Base-by-base conservation (phyloP, 2,113 vertebrate species). In the Gobius niger region DNA sequence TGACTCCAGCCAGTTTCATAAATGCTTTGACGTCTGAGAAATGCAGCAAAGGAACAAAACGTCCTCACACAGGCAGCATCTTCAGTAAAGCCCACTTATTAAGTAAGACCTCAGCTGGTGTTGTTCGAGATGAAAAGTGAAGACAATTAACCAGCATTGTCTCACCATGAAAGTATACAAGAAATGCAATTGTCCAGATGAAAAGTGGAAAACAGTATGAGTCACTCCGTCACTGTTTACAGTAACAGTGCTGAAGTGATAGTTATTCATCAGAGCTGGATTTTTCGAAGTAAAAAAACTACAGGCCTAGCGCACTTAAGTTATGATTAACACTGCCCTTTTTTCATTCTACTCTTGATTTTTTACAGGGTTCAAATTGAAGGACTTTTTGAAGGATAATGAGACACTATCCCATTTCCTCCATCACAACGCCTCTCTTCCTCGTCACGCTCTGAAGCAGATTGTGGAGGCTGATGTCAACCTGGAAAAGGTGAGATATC, bases 391-490 rank as follows among this genome's bases (percentile, higher is more conserved):
- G 76, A 76, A 81, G 78, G 95, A 96, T 83, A 92, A 96, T 3
- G 97, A 98, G 89, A 96, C 95, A 0, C 91, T 99, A 63, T 97
- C 98, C 62, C 92, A 88, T 66, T 98, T 99, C 88, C 92, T 99
- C 49, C 85, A 88, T 73, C 88, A 89, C 65, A 97, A 98, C 14
- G 87, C 94, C 11, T 95, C 95, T 19, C 88, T 98, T 76, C 92
- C 96, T 46, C 87, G 50, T 34, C 82, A 93, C 6, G 84, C 92
- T 0, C 87, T 96, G 70, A 90, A 92, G 63, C 92, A 93, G 54
- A 92, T 98, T 8, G 87, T 98, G 73, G 90, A 93, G 47, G 94
- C 97, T 18, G 73, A 92, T 15, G 85, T 98, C 82, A 95, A 93
- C 75, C 90, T 98, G 80, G 94, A 93, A 67, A 94, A 94, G 95